These are phyloP conservation scores for Corythaixoides concolor DNA, from an alignment of 2,113 vertebrate genomes.

Conservation along the genomic window DNA sequence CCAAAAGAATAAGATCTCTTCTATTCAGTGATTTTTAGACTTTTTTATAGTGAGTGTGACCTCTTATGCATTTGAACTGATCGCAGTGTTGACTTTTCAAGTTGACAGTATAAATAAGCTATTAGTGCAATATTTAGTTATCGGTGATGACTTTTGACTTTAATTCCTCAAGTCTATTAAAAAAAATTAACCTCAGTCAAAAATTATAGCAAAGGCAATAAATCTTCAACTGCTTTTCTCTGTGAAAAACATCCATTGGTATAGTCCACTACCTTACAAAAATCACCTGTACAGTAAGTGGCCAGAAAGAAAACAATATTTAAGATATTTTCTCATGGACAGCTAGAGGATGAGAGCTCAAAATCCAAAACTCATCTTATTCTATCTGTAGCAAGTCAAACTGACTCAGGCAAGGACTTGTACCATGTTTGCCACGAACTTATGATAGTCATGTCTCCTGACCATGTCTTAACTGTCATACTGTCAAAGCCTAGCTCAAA, in stretches of 20 bases:
- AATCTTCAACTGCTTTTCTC: neutral
- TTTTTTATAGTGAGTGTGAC: neutral
- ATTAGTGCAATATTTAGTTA: neutral
- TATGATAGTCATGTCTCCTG: neutral
- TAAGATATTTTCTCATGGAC: neutral
- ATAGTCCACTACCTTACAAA: neutral
- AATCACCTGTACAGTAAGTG: rapidly evolving
- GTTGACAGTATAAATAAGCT: neutral
- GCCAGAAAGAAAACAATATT: neutral
- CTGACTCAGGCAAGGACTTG: neutral
- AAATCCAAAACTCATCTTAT: neutral
- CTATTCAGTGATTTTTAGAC: neutral
- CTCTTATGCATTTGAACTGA: neutral
- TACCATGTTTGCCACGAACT: neutral
- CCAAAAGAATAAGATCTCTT: neutral
- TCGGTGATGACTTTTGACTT: neutral
- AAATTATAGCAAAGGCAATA: neutral
- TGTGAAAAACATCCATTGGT: neutral
- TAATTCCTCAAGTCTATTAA: neutral
- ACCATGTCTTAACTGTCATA: neutral
- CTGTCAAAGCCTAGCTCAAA: neutral
- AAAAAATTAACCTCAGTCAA: neutral
- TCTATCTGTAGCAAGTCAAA: neutral
- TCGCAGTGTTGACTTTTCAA: neutral
- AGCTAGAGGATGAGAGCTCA: neutral